These are phyloP conservation scores for Helobdella robusta DNA, from an alignment of 2,888 invertebrate genomes.

Conservation along the genomic window DNA sequence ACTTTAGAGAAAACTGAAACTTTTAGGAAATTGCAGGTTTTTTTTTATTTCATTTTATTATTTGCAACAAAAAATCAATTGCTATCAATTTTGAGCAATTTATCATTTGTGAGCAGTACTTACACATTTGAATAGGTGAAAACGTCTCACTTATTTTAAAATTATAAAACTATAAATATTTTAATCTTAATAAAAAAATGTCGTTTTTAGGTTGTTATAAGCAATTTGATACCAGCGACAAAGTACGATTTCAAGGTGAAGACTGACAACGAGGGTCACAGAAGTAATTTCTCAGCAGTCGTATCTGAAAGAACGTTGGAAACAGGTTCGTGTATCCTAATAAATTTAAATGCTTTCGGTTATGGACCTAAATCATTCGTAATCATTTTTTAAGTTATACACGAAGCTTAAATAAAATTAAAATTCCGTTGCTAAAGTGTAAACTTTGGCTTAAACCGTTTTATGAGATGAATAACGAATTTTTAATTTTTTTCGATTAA, in stretches of 20 bases:
- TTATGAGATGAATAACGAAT: too few relatives aligned
- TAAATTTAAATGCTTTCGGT: slow-evolving; percentile 74
- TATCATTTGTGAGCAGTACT: too few relatives aligned
- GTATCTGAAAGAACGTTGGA: slow-evolving; percentile 32
- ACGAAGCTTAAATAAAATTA: too few relatives aligned
- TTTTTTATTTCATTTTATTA: background rate
- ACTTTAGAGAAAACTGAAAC: slow-evolving; percentile 7
- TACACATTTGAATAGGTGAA: too few relatives aligned
- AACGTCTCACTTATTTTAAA: too few relatives aligned
- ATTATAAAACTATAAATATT: too few relatives aligned
- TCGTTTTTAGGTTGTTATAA: slow-evolving; percentile 61
- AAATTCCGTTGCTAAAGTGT: too few relatives aligned
- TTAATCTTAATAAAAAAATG: too few relatives aligned
- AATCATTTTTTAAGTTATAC: slow-evolving; percentile 17
- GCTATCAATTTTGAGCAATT: background rate
- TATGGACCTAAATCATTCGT: slow-evolving; percentile 70
- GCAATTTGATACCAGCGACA: slow-evolving; percentile 68
- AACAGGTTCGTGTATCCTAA: slow-evolving; percentile 27
- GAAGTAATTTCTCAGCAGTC: slow-evolving; percentile 29
- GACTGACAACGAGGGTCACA: slow-evolving; percentile 58
- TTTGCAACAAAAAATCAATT: background rate
- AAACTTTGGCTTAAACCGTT: too few relatives aligned
- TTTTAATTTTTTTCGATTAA: too few relatives aligned
- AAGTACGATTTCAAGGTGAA: slow-evolving; percentile 83
- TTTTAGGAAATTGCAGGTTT: slow-evolving; percentile 19